Evolutionary conservation across 1,140 invertebrate genomes (phyloP).

Genomic region (Hermetia illucens): DNA sequence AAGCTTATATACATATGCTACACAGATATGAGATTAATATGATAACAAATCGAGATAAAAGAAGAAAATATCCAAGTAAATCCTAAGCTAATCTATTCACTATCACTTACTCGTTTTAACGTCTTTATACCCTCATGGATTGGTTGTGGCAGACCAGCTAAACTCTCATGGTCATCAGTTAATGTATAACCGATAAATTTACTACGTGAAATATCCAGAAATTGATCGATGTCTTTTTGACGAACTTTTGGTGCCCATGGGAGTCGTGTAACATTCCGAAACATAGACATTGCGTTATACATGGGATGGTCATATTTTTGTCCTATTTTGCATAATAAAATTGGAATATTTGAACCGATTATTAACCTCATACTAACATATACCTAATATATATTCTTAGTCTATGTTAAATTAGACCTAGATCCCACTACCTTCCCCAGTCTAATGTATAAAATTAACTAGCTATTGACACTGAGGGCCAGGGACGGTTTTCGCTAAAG

Average conservation of each 20-base stretch:
- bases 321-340: not conserved
- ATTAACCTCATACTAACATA: not conserved
- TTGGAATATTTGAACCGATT: not conserved
- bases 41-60: not conserved
- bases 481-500: no score
- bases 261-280: slow-evolving; percentile 36
- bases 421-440: no score
- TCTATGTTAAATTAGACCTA: no score
- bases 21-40: slow-evolving; percentile 12
- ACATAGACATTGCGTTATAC: no score
- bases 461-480: no score
- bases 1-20: slow-evolving; percentile 73
- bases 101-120: slow-evolving; percentile 49
- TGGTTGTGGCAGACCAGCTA: slow-evolving; percentile 85
- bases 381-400: no score
- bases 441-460: slow-evolving; percentile 1
- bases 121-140: slow-evolving; percentile 91
- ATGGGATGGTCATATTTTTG: slow-evolving; percentile 11
- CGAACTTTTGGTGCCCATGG: slow-evolving; percentile 96
- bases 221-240: slow-evolving; percentile 81
- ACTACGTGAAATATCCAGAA: slow-evolving; percentile 76
- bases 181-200: slow-evolving; percentile 93
- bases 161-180: slow-evolving; percentile 67
- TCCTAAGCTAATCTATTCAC: slow-evolving; percentile 1
- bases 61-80: not conserved